A percentile compares a stretch with the other conserved stretches of the same genome.
phyloP scores from a whole-genome alignment of 2,888 invertebrate genomes.

The Lamellibrachia satsuma region DNA sequence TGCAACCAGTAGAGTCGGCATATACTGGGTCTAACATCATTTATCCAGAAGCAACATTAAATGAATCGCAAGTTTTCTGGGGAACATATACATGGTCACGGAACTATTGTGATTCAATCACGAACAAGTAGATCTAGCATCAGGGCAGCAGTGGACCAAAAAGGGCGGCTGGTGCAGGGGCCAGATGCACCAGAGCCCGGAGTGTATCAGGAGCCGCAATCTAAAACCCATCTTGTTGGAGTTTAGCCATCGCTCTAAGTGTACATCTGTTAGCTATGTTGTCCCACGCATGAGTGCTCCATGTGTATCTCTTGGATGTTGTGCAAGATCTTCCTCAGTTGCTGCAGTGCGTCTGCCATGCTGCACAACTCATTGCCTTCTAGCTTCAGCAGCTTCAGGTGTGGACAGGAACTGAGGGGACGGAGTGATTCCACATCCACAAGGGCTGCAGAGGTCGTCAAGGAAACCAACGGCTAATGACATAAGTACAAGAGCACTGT shows the following conservation, averaged over 20 bases:
- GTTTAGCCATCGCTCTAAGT: neutral
- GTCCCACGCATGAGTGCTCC: neutral
- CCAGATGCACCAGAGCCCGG: too few species aligned
- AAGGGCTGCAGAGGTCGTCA: conserved; percentile 23
- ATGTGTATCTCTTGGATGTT: neutral
- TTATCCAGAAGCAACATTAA: too few species aligned
- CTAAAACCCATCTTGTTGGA: too few species aligned
- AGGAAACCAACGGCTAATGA: conserved; percentile 18
- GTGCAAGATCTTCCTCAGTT: conserved; percentile 6
- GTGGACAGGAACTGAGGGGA: conserved; percentile 22
- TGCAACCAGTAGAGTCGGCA: too few species aligned
- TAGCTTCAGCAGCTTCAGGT: conserved; percentile 1
- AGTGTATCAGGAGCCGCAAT: too few species aligned
- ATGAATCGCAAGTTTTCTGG: too few species aligned
- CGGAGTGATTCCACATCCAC: neutral
- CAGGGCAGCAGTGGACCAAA: too few species aligned
- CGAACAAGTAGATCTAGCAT: too few species aligned
- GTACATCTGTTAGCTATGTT: neutral
- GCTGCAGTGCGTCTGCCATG: neutral
- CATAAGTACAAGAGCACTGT: neutral
- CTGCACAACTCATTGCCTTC: conserved; percentile 22
- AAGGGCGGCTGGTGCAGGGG: too few species aligned
- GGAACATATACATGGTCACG: too few species aligned
- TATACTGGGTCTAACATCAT: too few species aligned
- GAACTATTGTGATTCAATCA: too few species aligned